A percentile compares a stretch with the other conserved stretches of the same genome.
These are phyloP conservation scores for Lasioglossum vierecki DNA, from an alignment of 2,888 invertebrate genomes.

Conservation along the genomic window DNA sequence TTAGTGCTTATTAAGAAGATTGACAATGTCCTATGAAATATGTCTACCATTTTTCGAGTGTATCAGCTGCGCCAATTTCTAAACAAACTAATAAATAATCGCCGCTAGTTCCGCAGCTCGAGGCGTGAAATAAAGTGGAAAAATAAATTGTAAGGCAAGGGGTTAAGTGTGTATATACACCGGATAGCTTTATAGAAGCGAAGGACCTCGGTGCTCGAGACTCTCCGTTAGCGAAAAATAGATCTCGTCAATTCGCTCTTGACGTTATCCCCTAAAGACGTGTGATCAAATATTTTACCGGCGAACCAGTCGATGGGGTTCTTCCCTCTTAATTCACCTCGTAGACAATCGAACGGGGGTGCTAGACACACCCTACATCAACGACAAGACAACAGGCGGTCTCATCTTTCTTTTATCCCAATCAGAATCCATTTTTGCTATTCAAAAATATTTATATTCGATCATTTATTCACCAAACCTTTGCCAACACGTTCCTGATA, in stretches of 20 bases:
- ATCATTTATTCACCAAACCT: background rate
- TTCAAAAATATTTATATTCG: background rate
- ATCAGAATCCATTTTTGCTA: background rate
- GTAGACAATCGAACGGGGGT: background rate
- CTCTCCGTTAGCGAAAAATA: conserved; percentile 22
- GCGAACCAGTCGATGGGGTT: background rate
- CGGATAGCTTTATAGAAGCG: background rate
- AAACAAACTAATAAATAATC: background rate
- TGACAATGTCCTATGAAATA: no score
- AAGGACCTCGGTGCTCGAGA: background rate
- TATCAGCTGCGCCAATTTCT: background rate
- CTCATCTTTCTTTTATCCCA: background rate
- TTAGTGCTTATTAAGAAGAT: no score
- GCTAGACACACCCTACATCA: background rate
- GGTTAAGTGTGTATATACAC: background rate
- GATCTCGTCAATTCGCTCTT: conserved; percentile 19
- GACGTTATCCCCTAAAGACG: conserved; percentile 26
- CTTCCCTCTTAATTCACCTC: background rate
- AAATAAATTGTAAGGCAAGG: background rate
- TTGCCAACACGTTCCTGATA: background rate
- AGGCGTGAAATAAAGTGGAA: background rate
- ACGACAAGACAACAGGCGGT: background rate
- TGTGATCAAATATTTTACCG: conserved; percentile 48
- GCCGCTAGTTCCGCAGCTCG: background rate
- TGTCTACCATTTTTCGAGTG: background rate